phyloP scores from a whole-genome alignment of 2,797 vertebrate genomes.

The Mormyrops boulengeri region DNA sequence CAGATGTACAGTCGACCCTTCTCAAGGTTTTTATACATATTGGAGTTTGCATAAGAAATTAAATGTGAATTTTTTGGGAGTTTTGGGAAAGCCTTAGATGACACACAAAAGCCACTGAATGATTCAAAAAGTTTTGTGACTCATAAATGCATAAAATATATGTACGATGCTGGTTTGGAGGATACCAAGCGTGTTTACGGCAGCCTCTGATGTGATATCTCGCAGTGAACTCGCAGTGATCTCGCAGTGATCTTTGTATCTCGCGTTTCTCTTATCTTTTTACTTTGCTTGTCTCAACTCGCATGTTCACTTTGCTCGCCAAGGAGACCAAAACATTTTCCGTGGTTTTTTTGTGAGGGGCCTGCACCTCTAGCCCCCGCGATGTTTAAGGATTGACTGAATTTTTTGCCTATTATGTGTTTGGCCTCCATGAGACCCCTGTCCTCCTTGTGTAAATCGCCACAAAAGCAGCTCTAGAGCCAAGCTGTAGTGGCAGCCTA shows the following conservation, averaged over 20 bases:
- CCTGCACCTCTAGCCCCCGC: not conserved
- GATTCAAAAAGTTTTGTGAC: not conserved
- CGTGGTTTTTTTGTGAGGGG: not conserved
- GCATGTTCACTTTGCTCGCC: not conserved
- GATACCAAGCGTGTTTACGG: not conserved
- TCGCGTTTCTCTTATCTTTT: not conserved
- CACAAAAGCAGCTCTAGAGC: not conserved
- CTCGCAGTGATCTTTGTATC: not conserved
- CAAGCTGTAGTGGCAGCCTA: not conserved
- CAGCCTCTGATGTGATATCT: not conserved
- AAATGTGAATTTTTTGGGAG: not conserved
- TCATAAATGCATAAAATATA: not conserved
- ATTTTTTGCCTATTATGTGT: not conserved
- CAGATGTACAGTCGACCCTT: not conserved
- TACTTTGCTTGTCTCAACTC: not conserved
- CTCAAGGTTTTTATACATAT: not conserved
- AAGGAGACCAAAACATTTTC: not conserved
- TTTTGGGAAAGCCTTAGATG: not conserved
- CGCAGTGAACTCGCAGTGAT: not conserved
- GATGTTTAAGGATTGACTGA: not conserved
- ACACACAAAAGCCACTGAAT: not conserved
- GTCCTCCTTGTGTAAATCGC: not conserved
- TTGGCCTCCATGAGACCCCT: not conserved
- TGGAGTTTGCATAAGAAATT: not conserved
- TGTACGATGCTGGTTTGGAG: not conserved